A percentile compares a stretch with the other conserved stretches of the same genome.
Conservation (phyloP, 2,888 invertebrate genomes). For the Rhopalosiphum nymphaeae region DNA sequence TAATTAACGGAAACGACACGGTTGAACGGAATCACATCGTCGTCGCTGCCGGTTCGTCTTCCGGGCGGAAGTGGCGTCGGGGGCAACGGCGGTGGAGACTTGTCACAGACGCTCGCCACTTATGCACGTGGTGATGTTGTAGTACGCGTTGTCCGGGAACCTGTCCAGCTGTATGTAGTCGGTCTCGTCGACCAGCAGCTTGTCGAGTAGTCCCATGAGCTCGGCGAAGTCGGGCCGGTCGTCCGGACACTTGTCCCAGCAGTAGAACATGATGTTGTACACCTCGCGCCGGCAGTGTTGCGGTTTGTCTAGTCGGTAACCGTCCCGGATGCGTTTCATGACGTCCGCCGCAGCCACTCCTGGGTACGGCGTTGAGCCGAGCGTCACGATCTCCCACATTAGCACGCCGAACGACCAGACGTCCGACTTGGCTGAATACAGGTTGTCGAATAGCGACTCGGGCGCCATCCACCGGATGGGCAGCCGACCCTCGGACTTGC, state of each 20-base stretch:
- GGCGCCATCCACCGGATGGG: conserved; percentile 96
- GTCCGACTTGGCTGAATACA: conserved; percentile 93
- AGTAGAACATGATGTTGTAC: conserved; percentile 95
- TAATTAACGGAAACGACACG: neutral
- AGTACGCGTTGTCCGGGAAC: conserved; percentile 93
- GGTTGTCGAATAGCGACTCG: conserved; percentile 92
- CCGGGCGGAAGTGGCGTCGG: neutral
- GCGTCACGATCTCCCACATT: conserved; percentile 95
- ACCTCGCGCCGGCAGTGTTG: conserved; percentile 93
- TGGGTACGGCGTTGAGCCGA: conserved; percentile 95
- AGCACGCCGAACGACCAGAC: conserved; percentile 96
- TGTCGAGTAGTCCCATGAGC: conserved; percentile 84
- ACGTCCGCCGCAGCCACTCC: conserved; percentile 92
- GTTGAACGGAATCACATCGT: neutral
- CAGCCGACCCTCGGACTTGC: conserved; percentile 85
- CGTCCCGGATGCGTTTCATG: conserved; percentile 88
- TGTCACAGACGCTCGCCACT: conserved; percentile 85
- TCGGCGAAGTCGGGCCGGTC: conserved; percentile 88
- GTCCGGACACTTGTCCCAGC: conserved; percentile 91
- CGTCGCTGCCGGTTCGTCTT: neutral
- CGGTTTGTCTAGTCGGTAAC: conserved; percentile 91
- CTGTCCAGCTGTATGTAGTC: conserved; percentile 93
- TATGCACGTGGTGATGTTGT: conserved; percentile 82
- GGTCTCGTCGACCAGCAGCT: conserved; percentile 87
- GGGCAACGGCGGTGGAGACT: neutral